Base-by-base conservation (phyloP, 2,888 invertebrate species). In the Euzophera pinguis region DNA sequence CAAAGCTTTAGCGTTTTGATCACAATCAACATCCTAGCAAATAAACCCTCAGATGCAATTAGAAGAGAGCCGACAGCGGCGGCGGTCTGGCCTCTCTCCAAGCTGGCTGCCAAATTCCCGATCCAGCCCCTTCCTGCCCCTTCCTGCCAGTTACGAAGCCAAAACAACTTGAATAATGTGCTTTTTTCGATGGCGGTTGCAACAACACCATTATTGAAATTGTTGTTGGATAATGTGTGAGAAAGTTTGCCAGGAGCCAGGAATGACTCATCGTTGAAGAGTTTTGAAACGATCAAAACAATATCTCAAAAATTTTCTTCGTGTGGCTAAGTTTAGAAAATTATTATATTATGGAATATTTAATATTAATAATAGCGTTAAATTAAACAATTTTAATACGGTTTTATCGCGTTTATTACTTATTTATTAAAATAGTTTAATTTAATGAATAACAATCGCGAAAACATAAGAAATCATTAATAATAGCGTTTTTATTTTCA, bases 21-120 rank as follows among this genome's bases (percentile, higher is more conserved):
- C 41, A n/a, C 41, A n/a, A 41, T 41, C 41, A 41, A n/a, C 41
- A 41, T 41, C 17, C 17, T n/a, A 41, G 41, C 17, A 17, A 41
- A 41, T 41, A 17, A 22, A 41, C 14, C 41, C 41, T n/a, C 17
- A 22, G 17, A 41, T 41, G 41, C 41, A 41, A 41, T 41, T 41
- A 41, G 41, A n/a, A n/a, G 41, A 41, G 41, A 41, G n/a, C 10
- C 41, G 22, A 22, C 22, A 22, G 22, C 17, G 41, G 10, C 39
- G 17, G 41, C 4, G 41, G 41, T 41, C 41, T 41, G 41, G 41
- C 41, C 17, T 9, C 41, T 17, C 41, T 41, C 41, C 41, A 41
- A 41, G 41, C 41, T 22, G 10, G 41, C 41, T 17, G 38, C 38
- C 38, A 38, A 38, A 38, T 14, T 3, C 10, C 7, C 32, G 32